phyloP scores from a whole-genome alignment of 2,113 vertebrate species.

The Gobius niger region DNA sequence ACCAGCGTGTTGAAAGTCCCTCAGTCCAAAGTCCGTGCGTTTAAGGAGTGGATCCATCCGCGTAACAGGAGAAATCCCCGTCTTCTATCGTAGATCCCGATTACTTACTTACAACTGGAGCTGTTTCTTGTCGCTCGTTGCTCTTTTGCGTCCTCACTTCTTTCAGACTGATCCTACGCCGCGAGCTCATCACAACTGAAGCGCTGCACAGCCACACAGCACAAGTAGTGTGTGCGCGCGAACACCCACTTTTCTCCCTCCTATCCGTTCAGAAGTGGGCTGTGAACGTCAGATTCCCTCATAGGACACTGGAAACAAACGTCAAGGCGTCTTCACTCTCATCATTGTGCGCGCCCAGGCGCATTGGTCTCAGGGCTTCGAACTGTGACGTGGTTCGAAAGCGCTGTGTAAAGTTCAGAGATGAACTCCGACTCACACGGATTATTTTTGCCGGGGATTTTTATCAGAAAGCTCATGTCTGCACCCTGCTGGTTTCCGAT shows the following conservation, averaged over 20 bases:
- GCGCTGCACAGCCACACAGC: constrained; percentile 58
- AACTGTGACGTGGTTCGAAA: constrained; percentile 4
- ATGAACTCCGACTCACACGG: constrained; percentile 34
- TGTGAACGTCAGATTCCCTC: constrained; percentile 56
- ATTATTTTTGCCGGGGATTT: constrained; percentile 49
- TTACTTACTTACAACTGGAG: background rate
- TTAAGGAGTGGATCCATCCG: constrained; percentile 46
- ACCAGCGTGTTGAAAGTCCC: constrained; percentile 63
- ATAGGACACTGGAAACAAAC: constrained; percentile 8
- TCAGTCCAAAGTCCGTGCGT: constrained; percentile 47
- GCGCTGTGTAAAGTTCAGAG: constrained; percentile 34
- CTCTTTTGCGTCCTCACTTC: constrained; percentile 60
- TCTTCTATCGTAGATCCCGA: background rate
- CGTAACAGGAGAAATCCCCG: constrained; percentile 21
- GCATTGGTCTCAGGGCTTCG: background rate
- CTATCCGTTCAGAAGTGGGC: constrained; percentile 50
- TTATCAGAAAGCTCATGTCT: constrained; percentile 84
- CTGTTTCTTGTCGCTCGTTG: constrained; percentile 38
- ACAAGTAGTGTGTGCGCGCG: constrained; percentile 54
- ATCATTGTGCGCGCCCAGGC: background rate
- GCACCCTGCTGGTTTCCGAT: constrained; percentile 88
- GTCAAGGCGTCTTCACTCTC: constrained; percentile 4
- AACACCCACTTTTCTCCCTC: constrained; percentile 56
- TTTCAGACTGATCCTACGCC: constrained; percentile 66
- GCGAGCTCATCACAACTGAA: constrained; percentile 71